These are phyloP conservation scores for Amiota communis DNA, from an alignment of 2,888 invertebrate species.

Conservation along the genomic window DNA sequence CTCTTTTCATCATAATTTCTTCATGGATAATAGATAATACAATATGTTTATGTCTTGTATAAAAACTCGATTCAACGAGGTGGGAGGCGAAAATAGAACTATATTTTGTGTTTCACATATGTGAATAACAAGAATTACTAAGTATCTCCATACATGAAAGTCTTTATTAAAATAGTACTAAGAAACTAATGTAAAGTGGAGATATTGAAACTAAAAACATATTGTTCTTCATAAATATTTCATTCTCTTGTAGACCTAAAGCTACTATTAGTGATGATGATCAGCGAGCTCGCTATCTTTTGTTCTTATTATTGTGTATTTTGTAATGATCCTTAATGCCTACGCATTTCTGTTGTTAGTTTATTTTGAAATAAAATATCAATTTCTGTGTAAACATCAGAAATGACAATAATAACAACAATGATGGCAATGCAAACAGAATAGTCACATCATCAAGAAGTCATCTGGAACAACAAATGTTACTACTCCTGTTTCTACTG, in stretches of 20 bases:
- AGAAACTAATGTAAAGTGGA: too few relatives aligned
- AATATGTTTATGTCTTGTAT: too few relatives aligned
- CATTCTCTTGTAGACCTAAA: constrained; percentile 26
- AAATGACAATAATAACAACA: constrained; percentile 44
- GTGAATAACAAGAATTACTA: too few relatives aligned
- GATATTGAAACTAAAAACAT: too few relatives aligned
- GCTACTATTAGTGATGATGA: constrained; percentile 10
- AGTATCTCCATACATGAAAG: too few relatives aligned
- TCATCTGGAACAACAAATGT: constrained; percentile 32
- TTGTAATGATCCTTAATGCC: not conserved
- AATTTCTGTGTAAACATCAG: constrained; percentile 72
- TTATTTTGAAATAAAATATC: constrained; percentile 73
- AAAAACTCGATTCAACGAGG: too few relatives aligned
- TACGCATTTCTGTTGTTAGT: constrained; percentile 21
- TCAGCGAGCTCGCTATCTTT: not conserved
- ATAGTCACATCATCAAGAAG: constrained; percentile 28
- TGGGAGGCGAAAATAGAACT: too few relatives aligned
- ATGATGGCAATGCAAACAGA: constrained; percentile 29
- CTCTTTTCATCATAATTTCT: too few relatives aligned
- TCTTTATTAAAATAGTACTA: too few relatives aligned
- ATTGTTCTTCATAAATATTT: too few relatives aligned
- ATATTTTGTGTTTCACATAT: too few relatives aligned
- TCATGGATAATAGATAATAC: too few relatives aligned
- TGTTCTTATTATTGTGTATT: not conserved
- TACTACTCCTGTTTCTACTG: not conserved